phyloP scores from a whole-genome alignment of 2,797 vertebrate species.

The Kryptolebias ocellatus region DNA sequence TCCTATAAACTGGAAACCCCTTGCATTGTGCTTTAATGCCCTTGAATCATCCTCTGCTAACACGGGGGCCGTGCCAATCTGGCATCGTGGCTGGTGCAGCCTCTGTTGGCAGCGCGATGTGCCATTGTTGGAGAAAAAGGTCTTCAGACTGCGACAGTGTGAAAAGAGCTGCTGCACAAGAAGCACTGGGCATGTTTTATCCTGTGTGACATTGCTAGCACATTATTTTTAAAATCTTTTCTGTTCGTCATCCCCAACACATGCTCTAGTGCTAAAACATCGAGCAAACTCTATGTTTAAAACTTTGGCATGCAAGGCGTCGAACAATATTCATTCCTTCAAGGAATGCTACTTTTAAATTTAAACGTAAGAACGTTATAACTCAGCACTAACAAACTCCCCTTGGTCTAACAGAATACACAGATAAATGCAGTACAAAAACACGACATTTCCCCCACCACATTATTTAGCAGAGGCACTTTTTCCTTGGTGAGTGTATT shows the following conservation, averaged over 20 bases:
- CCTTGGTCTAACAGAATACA: no score
- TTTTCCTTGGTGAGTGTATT: no score
- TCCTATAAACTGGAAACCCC: conserved; percentile 44
- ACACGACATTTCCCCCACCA: no score
- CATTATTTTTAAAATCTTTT: neutral
- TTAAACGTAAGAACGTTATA: no score
- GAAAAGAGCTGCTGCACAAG: conserved; percentile 54
- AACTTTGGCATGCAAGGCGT: no score
- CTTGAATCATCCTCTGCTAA: conserved; percentile 74
- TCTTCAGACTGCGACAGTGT: conserved; percentile 49
- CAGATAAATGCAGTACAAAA: no score
- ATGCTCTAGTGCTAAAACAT: no score
- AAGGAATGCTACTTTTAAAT: no score
- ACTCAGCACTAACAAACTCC: neutral
- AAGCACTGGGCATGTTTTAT: conserved; percentile 37
- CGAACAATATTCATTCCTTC: no score
- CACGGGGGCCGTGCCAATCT: conserved; percentile 65
- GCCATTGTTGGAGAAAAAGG: conserved; percentile 67
- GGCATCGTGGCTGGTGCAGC: conserved; percentile 59
- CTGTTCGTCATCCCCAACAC: no score
- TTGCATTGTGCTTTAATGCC: conserved; percentile 69
- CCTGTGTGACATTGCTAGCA: conserved; percentile 54
- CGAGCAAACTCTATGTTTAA: no score
- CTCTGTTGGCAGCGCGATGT: conserved; percentile 72
- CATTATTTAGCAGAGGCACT: no score